Evolutionary conservation across 2,888 invertebrate species (phyloP).

Genomic region (Balanococcus diminutus): DNA sequence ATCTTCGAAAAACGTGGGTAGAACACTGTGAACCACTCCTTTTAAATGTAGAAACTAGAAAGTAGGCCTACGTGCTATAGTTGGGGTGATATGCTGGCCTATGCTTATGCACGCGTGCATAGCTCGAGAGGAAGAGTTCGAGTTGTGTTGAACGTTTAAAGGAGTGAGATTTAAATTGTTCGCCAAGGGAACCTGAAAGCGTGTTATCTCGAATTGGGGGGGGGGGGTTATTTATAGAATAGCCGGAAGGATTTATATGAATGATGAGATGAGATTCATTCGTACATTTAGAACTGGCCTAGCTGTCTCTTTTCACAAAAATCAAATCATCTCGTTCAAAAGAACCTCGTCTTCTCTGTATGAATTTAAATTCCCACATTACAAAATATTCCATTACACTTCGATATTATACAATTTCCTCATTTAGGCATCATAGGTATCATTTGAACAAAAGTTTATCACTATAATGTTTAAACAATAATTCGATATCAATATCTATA

Average conservation of each 20-base stretch:
- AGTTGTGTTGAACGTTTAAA: not conserved
- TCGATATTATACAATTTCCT: not conserved
- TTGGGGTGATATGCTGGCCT: not conserved
- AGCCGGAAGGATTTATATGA: constrained; percentile 8
- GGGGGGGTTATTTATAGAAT: constrained; percentile 18
- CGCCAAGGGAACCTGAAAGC: not conserved
- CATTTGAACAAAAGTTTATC: no score
- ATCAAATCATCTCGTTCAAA: not conserved
- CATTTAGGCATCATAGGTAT: no score
- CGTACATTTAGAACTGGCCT: not conserved
- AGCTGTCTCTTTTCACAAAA: not conserved
- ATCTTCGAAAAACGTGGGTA: not conserved
- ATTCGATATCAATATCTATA: not conserved
- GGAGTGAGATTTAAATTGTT: constrained; percentile 6
- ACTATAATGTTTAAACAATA: not conserved
- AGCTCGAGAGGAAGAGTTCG: not conserved
- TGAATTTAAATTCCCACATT: not conserved
- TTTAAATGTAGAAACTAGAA: not conserved
- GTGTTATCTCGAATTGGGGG: constrained; percentile 3
- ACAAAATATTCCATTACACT: not conserved
- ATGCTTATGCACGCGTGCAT: not conserved
- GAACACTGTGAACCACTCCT: not conserved
- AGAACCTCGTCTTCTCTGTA: not conserved
- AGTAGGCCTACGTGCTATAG: not conserved
- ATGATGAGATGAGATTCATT: not conserved